Conservation (phyloP, 2,797 vertebrate species). For the Enteromius paludinosus region DNA sequence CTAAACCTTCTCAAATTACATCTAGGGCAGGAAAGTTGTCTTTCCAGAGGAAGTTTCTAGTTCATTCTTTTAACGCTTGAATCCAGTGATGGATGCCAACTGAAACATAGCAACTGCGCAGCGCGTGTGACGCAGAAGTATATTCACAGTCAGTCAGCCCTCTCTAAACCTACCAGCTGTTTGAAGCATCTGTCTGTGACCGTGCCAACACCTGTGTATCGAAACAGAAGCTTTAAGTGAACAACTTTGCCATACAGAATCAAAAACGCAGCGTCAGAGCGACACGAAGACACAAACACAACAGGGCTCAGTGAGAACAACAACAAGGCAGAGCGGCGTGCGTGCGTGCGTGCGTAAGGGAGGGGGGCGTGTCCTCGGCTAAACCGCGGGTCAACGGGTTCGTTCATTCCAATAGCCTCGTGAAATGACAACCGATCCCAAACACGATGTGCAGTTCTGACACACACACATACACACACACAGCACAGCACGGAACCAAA, state of each 20-base stretch:
- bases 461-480: constrained; percentile 55
- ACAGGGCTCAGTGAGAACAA: background rate
- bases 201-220: constrained; percentile 51
- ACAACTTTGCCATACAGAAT: background rate
- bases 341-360: constrained; percentile 2
- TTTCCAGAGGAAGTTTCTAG: constrained; percentile 68
- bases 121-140: constrained; percentile 67
- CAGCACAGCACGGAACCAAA: constrained; percentile 22
- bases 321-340: constrained; percentile 12
- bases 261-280: background rate
- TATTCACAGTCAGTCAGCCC: constrained; percentile 42
- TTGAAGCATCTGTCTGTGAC: constrained; percentile 59
- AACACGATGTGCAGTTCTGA: constrained; percentile 52
- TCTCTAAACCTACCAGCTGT: constrained; percentile 73
- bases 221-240: constrained; percentile 29
- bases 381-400: constrained; percentile 78
- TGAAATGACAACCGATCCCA: constrained; percentile 76
- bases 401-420: constrained; percentile 75
- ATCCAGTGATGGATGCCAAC: constrained; percentile 54
- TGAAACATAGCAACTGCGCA: constrained; percentile 22
- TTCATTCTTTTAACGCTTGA: constrained; percentile 71
- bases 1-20: constrained; percentile 68
- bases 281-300: background rate
- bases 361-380: constrained; percentile 62
- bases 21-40: constrained; percentile 59